Evolutionary conservation across 2,797 vertebrate genomes (phyloP).

Genomic region (Dryobates pubescens): DNA sequence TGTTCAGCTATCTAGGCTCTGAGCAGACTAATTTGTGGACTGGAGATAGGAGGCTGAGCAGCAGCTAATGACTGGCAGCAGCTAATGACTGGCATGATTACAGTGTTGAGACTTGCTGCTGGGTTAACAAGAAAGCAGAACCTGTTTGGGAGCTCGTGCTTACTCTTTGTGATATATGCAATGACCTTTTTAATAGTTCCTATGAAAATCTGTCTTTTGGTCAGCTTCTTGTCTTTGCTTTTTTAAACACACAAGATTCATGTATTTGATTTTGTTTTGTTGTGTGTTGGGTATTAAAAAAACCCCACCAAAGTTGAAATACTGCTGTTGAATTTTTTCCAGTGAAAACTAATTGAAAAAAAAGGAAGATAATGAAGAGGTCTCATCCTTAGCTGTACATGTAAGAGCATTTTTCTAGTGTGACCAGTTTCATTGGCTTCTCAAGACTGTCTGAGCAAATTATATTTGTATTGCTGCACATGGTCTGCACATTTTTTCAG

Average conservation of each 20-base stretch:
- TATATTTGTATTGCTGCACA: neutral
- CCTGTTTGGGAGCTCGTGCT: constrained; percentile 20
- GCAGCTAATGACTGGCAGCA: constrained; percentile 66
- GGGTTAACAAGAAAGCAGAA: constrained; percentile 53
- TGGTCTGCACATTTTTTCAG: neutral
- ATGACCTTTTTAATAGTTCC: constrained; percentile 36
- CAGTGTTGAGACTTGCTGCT: constrained; percentile 58
- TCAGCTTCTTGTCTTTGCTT: neutral
- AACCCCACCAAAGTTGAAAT: neutral
- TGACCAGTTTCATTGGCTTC: neutral
- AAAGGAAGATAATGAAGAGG: neutral
- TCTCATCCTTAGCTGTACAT: neutral
- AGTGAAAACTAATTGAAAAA: neutral
- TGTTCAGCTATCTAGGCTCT: constrained; percentile 66
- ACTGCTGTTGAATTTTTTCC: neutral
- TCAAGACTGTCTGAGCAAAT: neutral
- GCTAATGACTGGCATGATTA: constrained; percentile 71
- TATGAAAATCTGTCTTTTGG: neutral
- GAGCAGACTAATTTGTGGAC: constrained; percentile 72
- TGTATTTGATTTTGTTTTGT: neutral
- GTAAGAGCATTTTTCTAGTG: neutral
- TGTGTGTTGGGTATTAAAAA: neutral
- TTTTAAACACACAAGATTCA: neutral
- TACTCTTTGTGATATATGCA: neutral
- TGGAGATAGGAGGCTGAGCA: constrained; percentile 69